Conservation (phyloP, 2,113 vertebrate species). For the Saimiri boliviensis region DNA sequence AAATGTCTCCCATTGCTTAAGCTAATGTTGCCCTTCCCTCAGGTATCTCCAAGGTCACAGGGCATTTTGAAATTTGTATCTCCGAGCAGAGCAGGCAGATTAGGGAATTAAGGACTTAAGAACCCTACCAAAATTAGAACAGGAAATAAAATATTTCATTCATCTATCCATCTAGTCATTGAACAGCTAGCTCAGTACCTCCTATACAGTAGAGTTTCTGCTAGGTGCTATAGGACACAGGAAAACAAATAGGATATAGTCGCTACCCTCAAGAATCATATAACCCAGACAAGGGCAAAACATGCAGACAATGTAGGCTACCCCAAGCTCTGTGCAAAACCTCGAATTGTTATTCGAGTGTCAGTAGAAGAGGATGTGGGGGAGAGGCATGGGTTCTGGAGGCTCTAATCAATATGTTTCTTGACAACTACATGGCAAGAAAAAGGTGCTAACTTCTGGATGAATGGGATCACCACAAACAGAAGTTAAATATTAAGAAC, state of each 20-base stretch:
- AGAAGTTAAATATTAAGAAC: neutral
- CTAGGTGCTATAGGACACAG: neutral
- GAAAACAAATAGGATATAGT: neutral
- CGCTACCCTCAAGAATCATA: neutral
- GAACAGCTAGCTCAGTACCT: neutral
- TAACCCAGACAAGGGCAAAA: neutral
- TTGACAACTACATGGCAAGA: neutral
- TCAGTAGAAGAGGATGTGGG: neutral
- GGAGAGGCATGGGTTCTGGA: neutral
- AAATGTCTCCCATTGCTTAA: neutral
- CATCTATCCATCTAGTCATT: neutral
- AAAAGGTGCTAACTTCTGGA: neutral
- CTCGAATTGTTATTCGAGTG: neutral
- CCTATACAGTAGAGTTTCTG: neutral
- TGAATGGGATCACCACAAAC: neutral
- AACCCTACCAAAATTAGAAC: neutral
- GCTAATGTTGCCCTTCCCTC: rapidly evolving
- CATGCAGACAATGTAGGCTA: rapidly evolving
- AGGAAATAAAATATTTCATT: neutral
- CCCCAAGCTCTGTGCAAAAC: neutral
- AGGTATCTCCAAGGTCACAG: neutral
- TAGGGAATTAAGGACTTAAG: neutral
- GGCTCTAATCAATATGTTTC: neutral
- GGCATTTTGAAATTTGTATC: neutral
- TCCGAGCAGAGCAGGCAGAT: neutral